A percentile compares a stretch with the other conserved stretches of the same genome.
Evolutionary conservation across 2,888 invertebrate species (phyloP).

Genomic region (Megamerina dolium): DNA sequence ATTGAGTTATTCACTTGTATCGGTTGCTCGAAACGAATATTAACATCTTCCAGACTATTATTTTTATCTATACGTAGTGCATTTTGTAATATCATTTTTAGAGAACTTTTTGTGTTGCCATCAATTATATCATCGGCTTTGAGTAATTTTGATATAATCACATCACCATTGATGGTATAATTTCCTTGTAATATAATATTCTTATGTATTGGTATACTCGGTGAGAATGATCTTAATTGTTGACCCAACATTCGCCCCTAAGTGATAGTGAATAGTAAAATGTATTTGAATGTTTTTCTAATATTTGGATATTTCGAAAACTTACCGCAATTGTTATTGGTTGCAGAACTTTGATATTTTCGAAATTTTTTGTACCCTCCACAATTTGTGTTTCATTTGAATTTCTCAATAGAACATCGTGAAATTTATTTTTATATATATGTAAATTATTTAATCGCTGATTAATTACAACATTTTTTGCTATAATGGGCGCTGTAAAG

Average conservation of each 20-base stretch:
- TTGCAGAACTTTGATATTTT: constrained; percentile 48
- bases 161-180: constrained; percentile 50
- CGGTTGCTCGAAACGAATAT: constrained; percentile 32
- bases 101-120: constrained; percentile 21
- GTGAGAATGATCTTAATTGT: constrained; percentile 47
- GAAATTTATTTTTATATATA: constrained; percentile 46
- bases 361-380: constrained; percentile 48
- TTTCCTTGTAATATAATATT: constrained; percentile 48
- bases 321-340: constrained; percentile 46
- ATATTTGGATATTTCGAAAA: constrained; percentile 1
- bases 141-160: constrained; percentile 48
- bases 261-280: neutral
- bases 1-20: constrained; percentile 41
- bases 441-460: constrained; percentile 51
- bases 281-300: neutral
- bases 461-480: constrained; percentile 46
- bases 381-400: constrained; percentile 48
- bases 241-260: constrained; percentile 50
- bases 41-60: constrained; percentile 30
- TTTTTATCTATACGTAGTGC: constrained; percentile 31
- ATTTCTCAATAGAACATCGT: constrained; percentile 49
- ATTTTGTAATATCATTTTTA: constrained; percentile 23
- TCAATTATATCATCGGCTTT: constrained; percentile 34
- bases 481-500: constrained; percentile 46
- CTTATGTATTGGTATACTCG: constrained; percentile 46